These are phyloP conservation scores for Microtus montanus DNA, from an alignment of 2,113 vertebrate species.

Conservation along the genomic window DNA sequence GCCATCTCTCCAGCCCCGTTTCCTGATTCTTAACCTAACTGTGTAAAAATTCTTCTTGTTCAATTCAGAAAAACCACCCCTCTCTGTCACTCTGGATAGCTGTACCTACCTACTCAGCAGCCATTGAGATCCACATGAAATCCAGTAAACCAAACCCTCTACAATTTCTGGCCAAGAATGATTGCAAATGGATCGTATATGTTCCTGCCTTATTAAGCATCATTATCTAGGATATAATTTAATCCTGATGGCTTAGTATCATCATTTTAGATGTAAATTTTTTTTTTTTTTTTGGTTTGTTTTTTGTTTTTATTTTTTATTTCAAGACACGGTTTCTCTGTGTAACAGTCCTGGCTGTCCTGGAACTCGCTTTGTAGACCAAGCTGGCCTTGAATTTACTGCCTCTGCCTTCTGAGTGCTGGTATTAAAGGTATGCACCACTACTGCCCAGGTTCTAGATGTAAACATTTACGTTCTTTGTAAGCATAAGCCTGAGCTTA, in stretches of 20 bases:
- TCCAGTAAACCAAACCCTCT: neutral
- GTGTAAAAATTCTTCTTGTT: conserved; percentile 35
- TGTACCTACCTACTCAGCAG: neutral
- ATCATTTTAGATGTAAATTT: conserved; percentile 23
- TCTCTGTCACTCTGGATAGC: neutral
- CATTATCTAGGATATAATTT: conserved; percentile 40
- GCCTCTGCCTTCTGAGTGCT: too few species aligned
- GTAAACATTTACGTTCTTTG: too few species aligned
- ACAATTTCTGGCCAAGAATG: conserved; percentile 1
- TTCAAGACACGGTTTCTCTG: too few species aligned
- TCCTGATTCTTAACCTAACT: conserved; percentile 56
- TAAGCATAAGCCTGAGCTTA: conserved; percentile 17
- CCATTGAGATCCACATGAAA: neutral
- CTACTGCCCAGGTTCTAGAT: too few species aligned
- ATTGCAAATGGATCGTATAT: neutral
- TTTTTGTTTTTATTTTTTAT: too few species aligned
- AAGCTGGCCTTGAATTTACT: too few species aligned
- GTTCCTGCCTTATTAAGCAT: conserved; percentile 46
- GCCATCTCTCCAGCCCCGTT: neutral
- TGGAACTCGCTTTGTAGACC: too few species aligned
- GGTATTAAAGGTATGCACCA: too few species aligned
- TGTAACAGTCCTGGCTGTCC: too few species aligned
- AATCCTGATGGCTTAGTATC: conserved; percentile 45
- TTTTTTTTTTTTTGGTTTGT: too few species aligned
- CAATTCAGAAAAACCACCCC: conserved; percentile 21